These are phyloP conservation scores for Botia kubotai DNA, from an alignment of 2,797 vertebrate species.

Conservation along the genomic window DNA sequence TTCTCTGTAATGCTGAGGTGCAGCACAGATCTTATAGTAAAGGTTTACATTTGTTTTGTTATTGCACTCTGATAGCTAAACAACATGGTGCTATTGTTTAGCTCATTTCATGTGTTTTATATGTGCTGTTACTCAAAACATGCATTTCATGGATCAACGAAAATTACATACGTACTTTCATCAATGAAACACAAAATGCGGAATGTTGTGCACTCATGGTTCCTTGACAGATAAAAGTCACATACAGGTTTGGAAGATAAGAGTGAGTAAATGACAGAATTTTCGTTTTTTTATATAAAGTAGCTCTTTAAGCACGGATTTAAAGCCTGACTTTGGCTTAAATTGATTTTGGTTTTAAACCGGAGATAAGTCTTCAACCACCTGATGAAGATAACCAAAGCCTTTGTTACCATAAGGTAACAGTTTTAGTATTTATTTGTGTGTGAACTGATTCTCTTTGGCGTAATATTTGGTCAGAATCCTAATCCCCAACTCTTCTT, in stretches of 20 bases:
- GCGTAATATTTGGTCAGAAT: not conserved
- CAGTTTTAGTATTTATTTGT: constrained; percentile 50
- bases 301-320: not conserved
- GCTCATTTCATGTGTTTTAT: constrained; percentile 2
- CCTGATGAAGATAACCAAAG: constrained; percentile 52
- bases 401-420: constrained; percentile 34
- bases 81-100: not conserved
- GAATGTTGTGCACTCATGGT: no score
- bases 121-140: not conserved
- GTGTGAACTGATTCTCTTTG: not conserved
- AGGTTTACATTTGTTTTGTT: constrained; percentile 21
- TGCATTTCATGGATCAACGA: not conserved
- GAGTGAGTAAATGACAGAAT: not conserved
- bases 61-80: not conserved
- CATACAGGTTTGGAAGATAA: not conserved
- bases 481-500: not conserved
- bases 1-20: constrained; percentile 9
- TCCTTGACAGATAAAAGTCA: no score
- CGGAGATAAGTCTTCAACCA: not conserved
- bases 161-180: not conserved
- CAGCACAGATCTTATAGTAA: not conserved
- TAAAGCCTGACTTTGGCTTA: not conserved
- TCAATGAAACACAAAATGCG: no score
- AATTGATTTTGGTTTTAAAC: not conserved
- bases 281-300: not conserved